Conservation (phyloP, 2,888 invertebrate species). For the Drosophila sordidapex region DNA sequence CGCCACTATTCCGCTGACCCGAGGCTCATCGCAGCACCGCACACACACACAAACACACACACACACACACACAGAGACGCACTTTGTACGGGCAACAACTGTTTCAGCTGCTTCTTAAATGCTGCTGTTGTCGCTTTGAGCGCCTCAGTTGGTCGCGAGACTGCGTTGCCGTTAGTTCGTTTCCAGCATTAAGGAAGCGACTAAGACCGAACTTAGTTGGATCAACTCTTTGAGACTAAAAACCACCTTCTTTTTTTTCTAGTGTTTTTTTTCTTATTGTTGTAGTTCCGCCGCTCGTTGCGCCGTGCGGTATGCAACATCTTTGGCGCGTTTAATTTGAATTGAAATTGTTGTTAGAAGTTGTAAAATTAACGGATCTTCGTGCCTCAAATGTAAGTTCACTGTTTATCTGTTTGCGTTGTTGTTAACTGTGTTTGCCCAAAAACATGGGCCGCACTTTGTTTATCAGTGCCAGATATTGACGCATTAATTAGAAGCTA, state of each 20-base stretch:
- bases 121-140: constrained; percentile 53
- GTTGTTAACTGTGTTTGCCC: constrained; percentile 3
- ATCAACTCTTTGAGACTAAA: constrained; percentile 19
- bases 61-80: constrained; percentile 10
- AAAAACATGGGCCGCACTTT: neutral
- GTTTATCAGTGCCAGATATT: constrained; percentile 43
- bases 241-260: constrained; percentile 36
- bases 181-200: constrained; percentile 37
- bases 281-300: constrained; percentile 17
- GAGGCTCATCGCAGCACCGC: neutral
- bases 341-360: constrained; percentile 30
- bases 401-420: neutral
- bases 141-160: constrained; percentile 77
- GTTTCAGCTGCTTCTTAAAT: constrained; percentile 68
- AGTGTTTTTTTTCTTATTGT: constrained; percentile 36
- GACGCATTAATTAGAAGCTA: constrained; percentile 47
- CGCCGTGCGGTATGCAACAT: constrained; percentile 54
- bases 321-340: constrained; percentile 47
- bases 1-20: neutral
- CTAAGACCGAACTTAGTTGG: constrained; percentile 4
- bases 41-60: neutral
- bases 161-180: constrained; percentile 71
- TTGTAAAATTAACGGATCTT: constrained; percentile 9
- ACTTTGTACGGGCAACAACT: constrained; percentile 34
- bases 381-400: constrained; percentile 52